These are phyloP conservation scores for Xyrichtys novacula DNA, from an alignment of 2,797 vertebrate species.

Conservation along the genomic window DNA sequence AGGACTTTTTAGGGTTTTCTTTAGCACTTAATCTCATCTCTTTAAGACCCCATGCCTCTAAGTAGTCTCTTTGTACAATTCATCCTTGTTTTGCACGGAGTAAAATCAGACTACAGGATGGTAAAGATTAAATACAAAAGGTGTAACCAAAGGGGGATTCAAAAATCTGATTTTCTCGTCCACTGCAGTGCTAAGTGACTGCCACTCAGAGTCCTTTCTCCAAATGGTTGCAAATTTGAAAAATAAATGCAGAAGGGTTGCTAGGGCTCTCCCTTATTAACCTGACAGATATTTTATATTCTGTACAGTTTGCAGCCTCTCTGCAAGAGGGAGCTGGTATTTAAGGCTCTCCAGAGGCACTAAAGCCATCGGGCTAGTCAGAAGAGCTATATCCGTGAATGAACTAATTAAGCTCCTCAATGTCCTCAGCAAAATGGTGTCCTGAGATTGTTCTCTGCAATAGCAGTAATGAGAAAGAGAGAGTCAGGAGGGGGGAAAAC, in stretches of 20 bases:
- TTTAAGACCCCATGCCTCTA: neutral
- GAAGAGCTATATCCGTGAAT: constrained; percentile 76
- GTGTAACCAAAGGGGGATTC: neutral
- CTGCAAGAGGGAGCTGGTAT: constrained; percentile 74
- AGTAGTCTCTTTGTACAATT: constrained; percentile 14
- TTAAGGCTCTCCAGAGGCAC: constrained; percentile 74
- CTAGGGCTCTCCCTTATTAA: constrained; percentile 62
- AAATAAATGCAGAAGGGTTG: constrained; percentile 61
- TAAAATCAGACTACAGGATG: constrained; percentile 27
- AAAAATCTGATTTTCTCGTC: constrained; percentile 13
- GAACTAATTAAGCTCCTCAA: constrained; percentile 84
- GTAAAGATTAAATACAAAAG: neutral
- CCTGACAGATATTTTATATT: constrained; percentile 73
- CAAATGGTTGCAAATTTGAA: constrained; percentile 51
- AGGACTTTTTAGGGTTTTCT: constrained; percentile 12
- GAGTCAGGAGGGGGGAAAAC: constrained; percentile 53
- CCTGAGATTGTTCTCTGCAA: constrained; percentile 79
- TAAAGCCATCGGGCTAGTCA: constrained; percentile 73
- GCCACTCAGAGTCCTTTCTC: constrained; percentile 31
- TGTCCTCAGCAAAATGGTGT: constrained; percentile 80
- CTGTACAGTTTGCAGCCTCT: constrained; percentile 60
- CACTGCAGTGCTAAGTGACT: neutral
- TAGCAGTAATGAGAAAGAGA: constrained; percentile 77
- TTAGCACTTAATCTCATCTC: neutral
- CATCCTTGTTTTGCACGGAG: constrained; percentile 26